phyloP scores from a whole-genome alignment of 2,888 invertebrate species.

The Rotaria sp. region DNA sequence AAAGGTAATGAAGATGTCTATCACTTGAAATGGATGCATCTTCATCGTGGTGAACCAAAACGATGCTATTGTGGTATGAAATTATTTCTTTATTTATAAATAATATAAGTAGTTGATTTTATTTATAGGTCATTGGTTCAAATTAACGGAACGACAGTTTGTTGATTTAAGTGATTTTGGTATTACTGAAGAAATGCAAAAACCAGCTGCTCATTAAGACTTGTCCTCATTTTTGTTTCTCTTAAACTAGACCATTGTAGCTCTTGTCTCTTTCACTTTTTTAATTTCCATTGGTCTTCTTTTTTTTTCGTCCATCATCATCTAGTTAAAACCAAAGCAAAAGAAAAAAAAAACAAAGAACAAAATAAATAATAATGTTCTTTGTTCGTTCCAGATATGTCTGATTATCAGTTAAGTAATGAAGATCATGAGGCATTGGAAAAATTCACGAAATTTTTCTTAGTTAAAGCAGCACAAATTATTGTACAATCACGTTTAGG shows the following conservation, averaged over 20 bases:
- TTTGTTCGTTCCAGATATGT: background rate
- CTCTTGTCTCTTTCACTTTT: background rate
- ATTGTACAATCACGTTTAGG: conserved; percentile 84
- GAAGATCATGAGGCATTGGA: conserved; percentile 68
- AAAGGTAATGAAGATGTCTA: conserved; percentile 35
- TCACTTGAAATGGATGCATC: conserved; percentile 39
- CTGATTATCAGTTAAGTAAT: conserved; percentile 42
- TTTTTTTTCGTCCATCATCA: background rate
- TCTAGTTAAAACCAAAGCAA: background rate
- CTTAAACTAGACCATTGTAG: background rate
- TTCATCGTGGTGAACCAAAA: conserved; percentile 39
- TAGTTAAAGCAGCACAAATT: conserved; percentile 77
- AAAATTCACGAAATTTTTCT: conserved; percentile 78
- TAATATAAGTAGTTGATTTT: background rate
- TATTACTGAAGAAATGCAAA: conserved; percentile 31
- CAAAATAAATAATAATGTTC: background rate
- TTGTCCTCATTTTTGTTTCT: background rate
- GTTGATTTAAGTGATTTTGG: conserved; percentile 40
- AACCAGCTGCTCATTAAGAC: background rate
- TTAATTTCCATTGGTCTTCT: background rate
- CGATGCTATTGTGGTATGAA: conserved; percentile 37
- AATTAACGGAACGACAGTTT: conserved; percentile 37
- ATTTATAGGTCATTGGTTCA: conserved; percentile 36
- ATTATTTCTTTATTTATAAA: background rate
- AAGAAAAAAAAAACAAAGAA: background rate